Evolutionary conservation across 2,797 vertebrate genomes (phyloP).

Genomic region (Eurystomus glaucurus): DNA sequence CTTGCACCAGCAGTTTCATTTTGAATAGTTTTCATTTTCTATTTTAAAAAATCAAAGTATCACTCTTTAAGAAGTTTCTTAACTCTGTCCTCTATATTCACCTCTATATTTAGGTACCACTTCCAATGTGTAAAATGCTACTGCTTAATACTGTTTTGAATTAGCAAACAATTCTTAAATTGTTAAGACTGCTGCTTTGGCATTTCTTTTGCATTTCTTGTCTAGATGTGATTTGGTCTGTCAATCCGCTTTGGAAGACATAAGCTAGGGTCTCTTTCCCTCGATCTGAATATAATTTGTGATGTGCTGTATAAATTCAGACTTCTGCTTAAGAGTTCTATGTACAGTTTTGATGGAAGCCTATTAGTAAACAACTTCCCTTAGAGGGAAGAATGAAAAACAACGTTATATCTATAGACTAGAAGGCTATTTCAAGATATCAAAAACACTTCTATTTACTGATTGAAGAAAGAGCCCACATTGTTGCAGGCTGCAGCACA

Average conservation of each 20-base stretch:
- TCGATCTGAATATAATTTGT: slow-evolving; percentile 42
- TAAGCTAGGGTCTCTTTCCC: slow-evolving; percentile 32
- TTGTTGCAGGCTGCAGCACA: slow-evolving; percentile 81
- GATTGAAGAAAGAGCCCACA: slow-evolving; percentile 80
- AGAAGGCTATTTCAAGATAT: slow-evolving; percentile 80
- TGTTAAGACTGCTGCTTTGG: slow-evolving; percentile 26
- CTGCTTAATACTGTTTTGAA: slow-evolving; percentile 2
- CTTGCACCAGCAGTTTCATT: background rate
- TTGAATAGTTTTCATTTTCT: background rate
- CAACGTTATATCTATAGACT: slow-evolving; percentile 74
- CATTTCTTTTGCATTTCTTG: slow-evolving; percentile 16
- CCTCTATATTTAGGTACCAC: background rate
- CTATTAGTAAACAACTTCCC: slow-evolving; percentile 64
- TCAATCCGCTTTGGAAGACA: slow-evolving; percentile 23
- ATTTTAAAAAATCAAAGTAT: background rate
- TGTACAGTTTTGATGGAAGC: background rate
- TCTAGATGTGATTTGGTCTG: slow-evolving; percentile 37
- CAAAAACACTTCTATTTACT: slow-evolving; percentile 79
- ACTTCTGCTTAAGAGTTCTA: background rate
- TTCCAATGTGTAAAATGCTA: background rate
- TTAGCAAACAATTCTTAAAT: slow-evolving; percentile 27
- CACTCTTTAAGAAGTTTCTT: background rate
- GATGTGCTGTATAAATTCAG: slow-evolving; percentile 5
- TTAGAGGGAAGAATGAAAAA: slow-evolving; percentile 74
- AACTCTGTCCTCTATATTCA: background rate